Percentiles rank a stretch among this genome's conserved stretches.
These are phyloP conservation scores for Hydroisotoma schaefferi DNA, from an alignment of 2,888 invertebrate species.

Conservation along the genomic window DNA sequence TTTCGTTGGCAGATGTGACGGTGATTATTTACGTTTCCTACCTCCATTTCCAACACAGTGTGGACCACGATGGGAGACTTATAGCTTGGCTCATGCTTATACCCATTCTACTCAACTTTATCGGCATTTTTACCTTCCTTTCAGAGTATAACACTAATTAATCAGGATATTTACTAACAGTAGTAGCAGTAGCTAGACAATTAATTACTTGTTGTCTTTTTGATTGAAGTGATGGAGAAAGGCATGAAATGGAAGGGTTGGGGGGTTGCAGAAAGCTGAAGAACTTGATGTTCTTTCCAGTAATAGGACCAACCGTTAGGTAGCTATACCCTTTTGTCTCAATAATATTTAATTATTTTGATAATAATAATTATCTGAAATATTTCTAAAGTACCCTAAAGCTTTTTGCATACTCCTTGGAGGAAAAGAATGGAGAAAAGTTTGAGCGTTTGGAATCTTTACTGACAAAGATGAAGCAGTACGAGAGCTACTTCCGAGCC, in stretches of 20 bases:
- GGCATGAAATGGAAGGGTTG: constrained; percentile 29
- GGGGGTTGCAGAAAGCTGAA: constrained; percentile 23
- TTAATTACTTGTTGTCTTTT: too few relatives aligned
- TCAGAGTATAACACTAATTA: constrained; percentile 26
- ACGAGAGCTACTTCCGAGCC: constrained; percentile 36
- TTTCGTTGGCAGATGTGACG: constrained; percentile 29
- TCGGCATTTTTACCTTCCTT: constrained; percentile 37
- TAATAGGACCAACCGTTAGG: constrained; percentile 34
- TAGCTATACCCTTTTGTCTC: not conserved
- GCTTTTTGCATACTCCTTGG: constrained; percentile 21
- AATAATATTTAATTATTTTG: not conserved
- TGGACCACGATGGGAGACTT: constrained; percentile 27
- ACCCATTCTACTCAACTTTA: constrained; percentile 28
- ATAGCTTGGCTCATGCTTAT: constrained; percentile 28
- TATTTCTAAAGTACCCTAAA: constrained; percentile 18
- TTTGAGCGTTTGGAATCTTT: constrained; percentile 35
- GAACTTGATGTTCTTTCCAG: constrained; percentile 37
- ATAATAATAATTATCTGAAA: not conserved
- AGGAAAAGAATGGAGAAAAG: constrained; percentile 25
- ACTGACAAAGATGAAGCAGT: constrained; percentile 31
- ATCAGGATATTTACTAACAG: not conserved
- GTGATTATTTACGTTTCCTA: constrained; percentile 35
- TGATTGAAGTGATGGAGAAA: constrained; percentile 26
- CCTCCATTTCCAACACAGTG: constrained; percentile 32
- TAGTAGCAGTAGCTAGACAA: too few relatives aligned